Evolutionary conservation across 2,113 vertebrate genomes (phyloP).

Genomic region (Cebus imitator): DNA sequence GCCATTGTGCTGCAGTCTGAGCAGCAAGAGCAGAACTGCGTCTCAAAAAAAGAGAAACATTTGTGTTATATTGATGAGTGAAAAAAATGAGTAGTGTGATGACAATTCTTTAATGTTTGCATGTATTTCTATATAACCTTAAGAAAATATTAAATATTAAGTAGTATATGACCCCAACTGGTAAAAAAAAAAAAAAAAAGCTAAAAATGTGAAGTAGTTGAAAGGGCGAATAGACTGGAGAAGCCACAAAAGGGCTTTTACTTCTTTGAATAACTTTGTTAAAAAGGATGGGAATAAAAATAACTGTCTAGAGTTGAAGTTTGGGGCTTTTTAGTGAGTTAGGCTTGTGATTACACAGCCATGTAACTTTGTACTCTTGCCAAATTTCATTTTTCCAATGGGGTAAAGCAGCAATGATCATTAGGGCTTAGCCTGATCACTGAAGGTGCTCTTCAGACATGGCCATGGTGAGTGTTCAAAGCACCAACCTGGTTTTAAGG

Average conservation of each 20-base stretch:
- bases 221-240: neutral
- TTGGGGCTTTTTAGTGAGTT: neutral
- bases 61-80: neutral
- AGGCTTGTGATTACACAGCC: neutral
- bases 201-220: neutral
- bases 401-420: neutral
- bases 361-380: neutral
- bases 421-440: neutral
- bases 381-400: neutral
- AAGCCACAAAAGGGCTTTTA: neutral
- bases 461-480: neutral
- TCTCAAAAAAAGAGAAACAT: neutral
- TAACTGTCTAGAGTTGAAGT: neutral
- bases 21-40: too few species aligned
- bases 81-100: neutral
- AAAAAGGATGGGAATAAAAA: neutral
- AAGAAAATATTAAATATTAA: slow-evolving; percentile 26
- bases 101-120: neutral
- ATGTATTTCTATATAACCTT: neutral
- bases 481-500: neutral
- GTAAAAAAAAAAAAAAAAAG: neutral
- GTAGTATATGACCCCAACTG: neutral
- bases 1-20: too few species aligned
- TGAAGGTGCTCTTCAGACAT: neutral
- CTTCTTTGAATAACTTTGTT: neutral